Conservation (phyloP, 2,797 vertebrate species). For the Odontamblyopus rebecca region DNA sequence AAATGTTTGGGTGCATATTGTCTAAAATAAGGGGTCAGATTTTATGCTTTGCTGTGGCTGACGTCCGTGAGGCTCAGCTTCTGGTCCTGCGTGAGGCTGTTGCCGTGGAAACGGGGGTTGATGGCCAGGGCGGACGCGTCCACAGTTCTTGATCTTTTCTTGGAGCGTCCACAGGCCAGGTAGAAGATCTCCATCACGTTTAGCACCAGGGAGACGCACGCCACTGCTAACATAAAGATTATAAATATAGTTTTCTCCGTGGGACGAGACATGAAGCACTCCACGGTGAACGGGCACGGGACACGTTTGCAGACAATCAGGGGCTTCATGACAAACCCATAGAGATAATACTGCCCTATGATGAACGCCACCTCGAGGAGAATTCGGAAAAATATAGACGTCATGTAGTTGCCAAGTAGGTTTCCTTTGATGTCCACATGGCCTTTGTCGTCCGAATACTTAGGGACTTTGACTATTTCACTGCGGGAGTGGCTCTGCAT, state of each 20-base stretch:
- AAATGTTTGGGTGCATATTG: background rate
- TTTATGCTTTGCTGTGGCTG: conserved; percentile 19
- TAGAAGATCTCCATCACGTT: conserved; percentile 92
- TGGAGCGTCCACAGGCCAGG: conserved; percentile 79
- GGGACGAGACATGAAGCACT: conserved; percentile 95
- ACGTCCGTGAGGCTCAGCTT: conserved; percentile 32
- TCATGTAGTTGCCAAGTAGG: conserved; percentile 89
- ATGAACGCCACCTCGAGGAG: conserved; percentile 90
- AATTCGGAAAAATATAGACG: conserved; percentile 88
- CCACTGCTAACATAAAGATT: conserved; percentile 91
- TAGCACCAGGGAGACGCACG: conserved; percentile 86
- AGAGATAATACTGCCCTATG: conserved; percentile 91
- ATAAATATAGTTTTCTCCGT: conserved; percentile 98
- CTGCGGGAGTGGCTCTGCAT: conserved; percentile 53
- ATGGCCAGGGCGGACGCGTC: conserved; percentile 12
- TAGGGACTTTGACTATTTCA: conserved; percentile 48
- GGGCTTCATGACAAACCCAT: conserved; percentile 86
- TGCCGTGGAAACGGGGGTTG: conserved; percentile 18
- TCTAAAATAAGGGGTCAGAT: background rate
- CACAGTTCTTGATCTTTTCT: conserved; percentile 15
- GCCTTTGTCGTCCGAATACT: conserved; percentile 77
- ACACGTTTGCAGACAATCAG: conserved; percentile 83
- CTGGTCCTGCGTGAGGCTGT: conserved; percentile 30
- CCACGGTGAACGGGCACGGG: conserved; percentile 91
- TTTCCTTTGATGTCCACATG: conserved; percentile 84